Percentiles rank a stretch among this genome's conserved stretches.
These are phyloP conservation scores for Moxostoma hubbsi DNA, from an alignment of 2,797 vertebrate genomes.

Conservation along the genomic window DNA sequence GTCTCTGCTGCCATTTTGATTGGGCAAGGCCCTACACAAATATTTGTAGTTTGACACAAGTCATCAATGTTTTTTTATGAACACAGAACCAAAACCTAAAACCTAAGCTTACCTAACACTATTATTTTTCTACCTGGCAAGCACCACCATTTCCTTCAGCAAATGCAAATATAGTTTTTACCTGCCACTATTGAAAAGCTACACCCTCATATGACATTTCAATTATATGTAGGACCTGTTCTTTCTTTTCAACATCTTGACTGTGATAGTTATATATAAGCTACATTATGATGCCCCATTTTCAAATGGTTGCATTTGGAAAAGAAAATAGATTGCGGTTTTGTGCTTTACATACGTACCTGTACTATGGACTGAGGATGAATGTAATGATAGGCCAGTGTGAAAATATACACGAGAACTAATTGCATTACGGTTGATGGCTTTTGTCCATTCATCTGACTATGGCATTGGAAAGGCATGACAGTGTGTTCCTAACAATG, in stretches of 20 bases:
- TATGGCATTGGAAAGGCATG: neutral
- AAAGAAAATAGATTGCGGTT: neutral
- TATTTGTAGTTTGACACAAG: too few species aligned
- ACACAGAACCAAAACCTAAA: too few species aligned
- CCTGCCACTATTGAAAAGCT: neutral
- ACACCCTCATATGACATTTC: neutral
- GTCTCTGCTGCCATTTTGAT: too few species aligned
- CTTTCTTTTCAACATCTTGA: conserved; percentile 14
- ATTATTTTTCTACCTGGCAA: too few species aligned
- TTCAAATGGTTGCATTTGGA: conserved; percentile 14
- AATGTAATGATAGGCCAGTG: conserved; percentile 4
- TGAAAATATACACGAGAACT: conserved; percentile 17
- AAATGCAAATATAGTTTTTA: too few species aligned
- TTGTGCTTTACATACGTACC: neutral
- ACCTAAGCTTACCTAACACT: too few species aligned
- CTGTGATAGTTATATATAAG: conserved; percentile 8
- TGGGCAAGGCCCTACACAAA: too few species aligned
- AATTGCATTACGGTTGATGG: conserved; percentile 30
- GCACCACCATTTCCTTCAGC: too few species aligned
- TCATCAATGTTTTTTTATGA: too few species aligned
- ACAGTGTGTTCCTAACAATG: conserved; percentile 22
- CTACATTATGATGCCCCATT: neutral
- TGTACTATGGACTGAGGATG: neutral
- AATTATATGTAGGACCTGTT: neutral
- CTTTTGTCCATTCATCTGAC: conserved; percentile 9